phyloP scores from a whole-genome alignment of 2,113 vertebrate species.

The Psammodynastes pulverulentus region DNA sequence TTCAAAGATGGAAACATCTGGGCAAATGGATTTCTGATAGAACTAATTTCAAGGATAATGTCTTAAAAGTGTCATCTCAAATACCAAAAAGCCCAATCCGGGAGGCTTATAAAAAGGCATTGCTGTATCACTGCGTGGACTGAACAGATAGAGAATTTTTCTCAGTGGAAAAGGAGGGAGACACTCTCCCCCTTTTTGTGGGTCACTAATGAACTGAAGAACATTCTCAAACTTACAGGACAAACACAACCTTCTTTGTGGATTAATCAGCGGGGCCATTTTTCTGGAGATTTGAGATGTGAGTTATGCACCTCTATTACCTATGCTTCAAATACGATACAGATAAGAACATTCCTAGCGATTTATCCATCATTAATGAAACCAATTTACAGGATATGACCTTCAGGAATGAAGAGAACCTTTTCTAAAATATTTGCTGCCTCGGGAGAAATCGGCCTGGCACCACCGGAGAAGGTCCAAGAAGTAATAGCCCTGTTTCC shows the following conservation, averaged over 20 bases:
- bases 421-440: background rate
- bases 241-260: background rate
- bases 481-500: background rate
- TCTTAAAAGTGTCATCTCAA: conserved; percentile 61
- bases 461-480: background rate
- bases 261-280: background rate
- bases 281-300: background rate
- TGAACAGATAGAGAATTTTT: background rate
- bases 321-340: background rate
- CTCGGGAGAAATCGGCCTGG: background rate
- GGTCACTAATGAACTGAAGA: background rate
- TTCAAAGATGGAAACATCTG: conserved; percentile 22
- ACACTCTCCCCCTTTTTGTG: background rate
- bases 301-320: background rate
- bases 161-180: background rate
- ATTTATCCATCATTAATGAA: background rate
- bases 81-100: too few relatives aligned
- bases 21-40: conserved; percentile 85
- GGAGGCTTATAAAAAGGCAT: background rate
- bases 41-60: background rate
- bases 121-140: too few relatives aligned
- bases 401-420: too few relatives aligned
- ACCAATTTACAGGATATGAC: background rate
- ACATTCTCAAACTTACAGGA: background rate
- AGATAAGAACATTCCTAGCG: background rate